Percentiles rank a stretch among this genome's conserved stretches.
phyloP scores from a whole-genome alignment of 2,113 vertebrate genomes.

The Psettodes erumei region DNA sequence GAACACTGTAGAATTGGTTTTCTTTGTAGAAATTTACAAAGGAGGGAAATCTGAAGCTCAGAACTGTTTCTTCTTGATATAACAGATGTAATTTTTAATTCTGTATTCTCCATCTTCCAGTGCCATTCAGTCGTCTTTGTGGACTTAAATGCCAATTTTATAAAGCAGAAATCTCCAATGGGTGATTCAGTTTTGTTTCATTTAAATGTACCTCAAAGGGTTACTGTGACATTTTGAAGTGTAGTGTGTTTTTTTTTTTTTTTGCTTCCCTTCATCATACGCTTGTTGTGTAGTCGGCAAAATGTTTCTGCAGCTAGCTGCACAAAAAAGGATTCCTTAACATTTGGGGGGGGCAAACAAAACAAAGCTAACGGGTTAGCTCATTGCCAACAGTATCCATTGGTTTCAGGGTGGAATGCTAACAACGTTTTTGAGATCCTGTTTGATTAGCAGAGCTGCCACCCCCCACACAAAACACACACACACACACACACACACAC shows the following conservation, averaged over 20 bases:
- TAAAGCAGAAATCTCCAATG: conserved; percentile 47
- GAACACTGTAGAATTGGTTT: conserved; percentile 64
- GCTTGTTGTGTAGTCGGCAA: background rate
- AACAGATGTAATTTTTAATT: conserved; percentile 51
- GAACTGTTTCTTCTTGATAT: conserved; percentile 49
- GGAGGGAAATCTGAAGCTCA: conserved; percentile 41
- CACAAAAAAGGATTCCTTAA: background rate
- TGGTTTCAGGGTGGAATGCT: conserved; percentile 56
- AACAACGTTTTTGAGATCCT: conserved; percentile 33
- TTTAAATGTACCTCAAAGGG: conserved; percentile 60
- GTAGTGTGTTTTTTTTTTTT: conserved; percentile 27
- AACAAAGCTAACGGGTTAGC: conserved; percentile 3
- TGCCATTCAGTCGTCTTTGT: conserved; percentile 70
- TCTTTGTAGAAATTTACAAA: conserved; percentile 32
- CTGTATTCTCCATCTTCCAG: conserved; percentile 66
- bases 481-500: too few relatives aligned
- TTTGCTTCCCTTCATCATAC: conserved; percentile 22
- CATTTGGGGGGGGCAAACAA: conserved; percentile 13
- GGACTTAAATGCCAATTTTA: conserved; percentile 65
- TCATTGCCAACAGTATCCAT: conserved; percentile 10
- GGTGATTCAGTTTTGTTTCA: conserved; percentile 42
- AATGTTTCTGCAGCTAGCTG: conserved; percentile 7
- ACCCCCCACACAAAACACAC: too few relatives aligned
- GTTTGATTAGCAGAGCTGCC: conserved; percentile 43
- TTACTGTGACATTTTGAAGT: conserved; percentile 56